Base-by-base conservation (phyloP, 2,888 invertebrate genomes). In the Lobophora halterata region DNA sequence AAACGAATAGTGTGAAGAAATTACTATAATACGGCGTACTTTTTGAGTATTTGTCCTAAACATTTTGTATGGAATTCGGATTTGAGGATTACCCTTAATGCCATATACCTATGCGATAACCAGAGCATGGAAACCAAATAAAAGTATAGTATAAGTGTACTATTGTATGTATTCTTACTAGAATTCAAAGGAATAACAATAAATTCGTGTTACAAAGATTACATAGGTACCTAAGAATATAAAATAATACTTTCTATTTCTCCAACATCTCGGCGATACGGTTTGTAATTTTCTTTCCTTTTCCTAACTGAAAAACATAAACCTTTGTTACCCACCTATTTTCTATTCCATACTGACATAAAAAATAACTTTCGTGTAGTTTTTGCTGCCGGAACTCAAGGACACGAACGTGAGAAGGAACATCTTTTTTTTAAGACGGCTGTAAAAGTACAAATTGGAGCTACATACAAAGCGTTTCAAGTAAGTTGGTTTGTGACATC, bases 391-490 rank as follows among this genome's bases (percentile, higher is more conserved):
- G 46, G 33, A 41, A 44, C 36, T 49, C 52, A 55, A 55, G 53
- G 55, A 56, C 57, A 55, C 43, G 38, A 44, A 34, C 31, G 45
- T 41, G 33, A 49, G 52, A 51, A 33, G 45, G 41, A 55, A 43
- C 51, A 53, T 58, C 60, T 57, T 61, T 65, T n/a, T n/a, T 68
- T 64, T 63, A 65, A 62, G 62, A 58, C 17, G 54, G 63, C 48
- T 58, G 62, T 71, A 74, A 72, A 70, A 67, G 51, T 53, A 61
- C 67, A 68, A 65, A 71, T 66, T 70, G 63, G 61, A 36, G 50
- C 42, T 32, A 39, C 50, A 53, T 61, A 51, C 46, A 55, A 58
- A 58, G n/a, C n/a, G n/a, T n/a, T n/a, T n/a, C n/a, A n/a, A n/a
- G n/a, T n/a, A n/a, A n/a, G n/a, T n/a, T n/a, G n/a, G n/a, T n/a